phyloP scores from a whole-genome alignment of 2,888 invertebrate species.

The Endotricha flammealis region DNA sequence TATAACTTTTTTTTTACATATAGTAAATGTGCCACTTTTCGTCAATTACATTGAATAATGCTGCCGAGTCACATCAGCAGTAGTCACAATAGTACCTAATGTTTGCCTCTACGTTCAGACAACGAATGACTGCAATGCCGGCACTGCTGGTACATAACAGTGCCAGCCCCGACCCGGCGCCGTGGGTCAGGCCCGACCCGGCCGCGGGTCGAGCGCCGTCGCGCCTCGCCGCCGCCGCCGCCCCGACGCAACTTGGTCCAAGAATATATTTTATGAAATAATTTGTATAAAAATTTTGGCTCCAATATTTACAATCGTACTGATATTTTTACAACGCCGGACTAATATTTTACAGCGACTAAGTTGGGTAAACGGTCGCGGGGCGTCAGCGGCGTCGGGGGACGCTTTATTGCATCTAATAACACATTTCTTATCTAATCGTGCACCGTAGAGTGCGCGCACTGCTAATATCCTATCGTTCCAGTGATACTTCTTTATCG shows the following conservation, averaged over 20 bases:
- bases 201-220: slow-evolving; percentile 20
- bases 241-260: slow-evolving; percentile 54
- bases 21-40: slow-evolving; percentile 72
- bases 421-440: slow-evolving; percentile 72
- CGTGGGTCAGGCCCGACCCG: slow-evolving; percentile 22
- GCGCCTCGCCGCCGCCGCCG: slow-evolving; percentile 24
- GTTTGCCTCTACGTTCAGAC: slow-evolving; percentile 67
- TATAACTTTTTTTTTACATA: slow-evolving; percentile 76
- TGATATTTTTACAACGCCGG: slow-evolving; percentile 70
- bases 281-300: slow-evolving; percentile 75
- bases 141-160: slow-evolving; percentile 14
- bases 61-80: slow-evolving; percentile 62
- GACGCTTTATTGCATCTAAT: slow-evolving; percentile 61
- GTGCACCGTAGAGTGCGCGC: slow-evolving; percentile 62
- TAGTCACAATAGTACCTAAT: slow-evolving; percentile 66
- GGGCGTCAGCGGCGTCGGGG: slow-evolving; percentile 29
- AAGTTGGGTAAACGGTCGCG: slow-evolving; percentile 47
- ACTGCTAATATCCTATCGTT: slow-evolving; percentile 63
- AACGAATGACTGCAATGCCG: slow-evolving; percentile 34
- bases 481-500: slow-evolving; percentile 47
- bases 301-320: slow-evolving; percentile 72
- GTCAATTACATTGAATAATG: slow-evolving; percentile 70
- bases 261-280: slow-evolving; percentile 66
- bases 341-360: slow-evolving; percentile 64
- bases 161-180: slow-evolving; percentile 14